A percentile compares a stretch with the other conserved stretches of the same genome.
Evolutionary conservation across 2,888 invertebrate species (phyloP).

Genomic region (Orthosia gothica): DNA sequence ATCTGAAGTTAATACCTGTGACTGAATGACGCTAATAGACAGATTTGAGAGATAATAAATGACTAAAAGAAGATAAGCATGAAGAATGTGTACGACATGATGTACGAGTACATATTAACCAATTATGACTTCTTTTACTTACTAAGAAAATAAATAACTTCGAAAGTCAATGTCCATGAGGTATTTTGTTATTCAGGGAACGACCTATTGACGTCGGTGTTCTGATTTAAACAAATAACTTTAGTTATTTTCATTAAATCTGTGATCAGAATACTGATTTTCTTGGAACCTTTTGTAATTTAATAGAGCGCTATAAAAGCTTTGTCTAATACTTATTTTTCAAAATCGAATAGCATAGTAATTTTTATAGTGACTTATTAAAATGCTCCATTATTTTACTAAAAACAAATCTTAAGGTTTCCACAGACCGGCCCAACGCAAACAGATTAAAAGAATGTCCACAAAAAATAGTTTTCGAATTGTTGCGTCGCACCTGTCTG

Average conservation of each 20-base stretch:
- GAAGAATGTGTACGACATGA: background rate
- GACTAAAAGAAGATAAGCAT: background rate
- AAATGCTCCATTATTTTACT: too few species aligned
- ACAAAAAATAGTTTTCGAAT: background rate
- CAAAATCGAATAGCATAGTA: background rate
- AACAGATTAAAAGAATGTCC: background rate
- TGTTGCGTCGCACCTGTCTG: background rate
- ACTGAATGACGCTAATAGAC: conserved; percentile 4
- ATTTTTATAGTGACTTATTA: background rate
- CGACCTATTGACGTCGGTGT: background rate
- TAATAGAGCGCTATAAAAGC: background rate
- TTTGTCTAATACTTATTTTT: background rate
- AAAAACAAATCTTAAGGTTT: background rate
- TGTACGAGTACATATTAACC: background rate
- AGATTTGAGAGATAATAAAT: background rate
- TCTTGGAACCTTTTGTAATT: conserved; percentile 14
- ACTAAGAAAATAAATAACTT: conserved; percentile 6
- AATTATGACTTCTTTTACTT: background rate
- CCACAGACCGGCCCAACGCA: background rate
- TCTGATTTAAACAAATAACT: conserved; percentile 29
- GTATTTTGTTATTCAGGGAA: conserved; percentile 21
- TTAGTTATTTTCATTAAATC: conserved; percentile 36
- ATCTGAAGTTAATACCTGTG: background rate
- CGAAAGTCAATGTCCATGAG: background rate
- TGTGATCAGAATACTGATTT: conserved; percentile 17